Evolutionary conservation across 2,797 vertebrate species (phyloP).

Genomic region (Sciaenops ocellatus): DNA sequence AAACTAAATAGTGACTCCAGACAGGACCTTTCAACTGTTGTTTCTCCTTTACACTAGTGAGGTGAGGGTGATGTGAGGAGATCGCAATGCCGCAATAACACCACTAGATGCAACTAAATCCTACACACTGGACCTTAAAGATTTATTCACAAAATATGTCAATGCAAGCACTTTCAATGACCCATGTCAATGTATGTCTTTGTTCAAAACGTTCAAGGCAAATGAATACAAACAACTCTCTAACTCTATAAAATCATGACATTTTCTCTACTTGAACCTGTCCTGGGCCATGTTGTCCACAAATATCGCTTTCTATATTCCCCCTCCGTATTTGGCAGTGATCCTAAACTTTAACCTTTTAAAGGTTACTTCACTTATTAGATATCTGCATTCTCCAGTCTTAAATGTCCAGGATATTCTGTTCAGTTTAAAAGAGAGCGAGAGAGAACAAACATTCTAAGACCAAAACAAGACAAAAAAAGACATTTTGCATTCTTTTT

Average conservation of each 20-base stretch:
- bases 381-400: neutral
- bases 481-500: slow-evolving; percentile 20
- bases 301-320: neutral
- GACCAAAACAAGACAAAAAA: slow-evolving; percentile 46
- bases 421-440: neutral
- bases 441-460: neutral
- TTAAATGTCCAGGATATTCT: slow-evolving; percentile 5
- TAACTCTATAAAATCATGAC: no score
- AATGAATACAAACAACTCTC: neutral
- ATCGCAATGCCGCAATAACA: no score
- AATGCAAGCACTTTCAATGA: no score
- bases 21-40: no score
- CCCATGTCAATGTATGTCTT: no score
- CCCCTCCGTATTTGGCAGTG: neutral
- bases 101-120: no score
- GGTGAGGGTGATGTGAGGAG: no score
- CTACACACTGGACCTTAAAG: no score
- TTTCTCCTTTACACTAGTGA: no score
- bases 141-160: no score
- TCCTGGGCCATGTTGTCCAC: neutral
- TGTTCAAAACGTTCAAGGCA: no score
- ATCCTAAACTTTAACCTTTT: neutral
- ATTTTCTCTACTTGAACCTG: neutral
- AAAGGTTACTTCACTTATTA: neutral
- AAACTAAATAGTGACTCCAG: no score